A percentile compares a stretch with the other conserved stretches of the same genome.
Conservation (phyloP, 2,797 vertebrate species). For the Gymnocypris eckloni region DNA sequence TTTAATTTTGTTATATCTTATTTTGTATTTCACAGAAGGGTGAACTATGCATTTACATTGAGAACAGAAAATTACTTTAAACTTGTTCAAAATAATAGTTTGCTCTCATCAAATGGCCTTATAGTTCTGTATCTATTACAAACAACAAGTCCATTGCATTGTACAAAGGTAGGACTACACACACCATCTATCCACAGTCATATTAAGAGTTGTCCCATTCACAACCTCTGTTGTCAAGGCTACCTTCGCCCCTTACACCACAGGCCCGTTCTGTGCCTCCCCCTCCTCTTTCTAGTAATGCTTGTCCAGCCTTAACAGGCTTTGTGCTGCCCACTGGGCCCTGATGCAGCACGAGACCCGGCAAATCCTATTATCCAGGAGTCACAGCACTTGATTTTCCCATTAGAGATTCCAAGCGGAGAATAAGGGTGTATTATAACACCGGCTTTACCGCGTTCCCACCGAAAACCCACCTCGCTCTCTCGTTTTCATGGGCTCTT, state of each 20-base stretch:
- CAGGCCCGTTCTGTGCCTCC: conserved; percentile 18
- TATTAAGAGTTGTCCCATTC: conserved; percentile 44
- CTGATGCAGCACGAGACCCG: conserved; percentile 85
- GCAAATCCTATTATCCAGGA: conserved; percentile 89
- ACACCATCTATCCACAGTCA: conserved; percentile 31
- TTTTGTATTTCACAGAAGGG: neutral
- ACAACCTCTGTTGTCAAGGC: conserved; percentile 78
- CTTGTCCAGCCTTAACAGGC: conserved; percentile 89
- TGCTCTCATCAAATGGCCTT: neutral
- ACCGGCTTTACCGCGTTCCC: conserved; percentile 75
- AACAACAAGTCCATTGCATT: neutral
- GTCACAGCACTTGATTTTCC: conserved; percentile 86
- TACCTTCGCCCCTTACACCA: conserved; percentile 64
- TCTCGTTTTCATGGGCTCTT: conserved; percentile 48
- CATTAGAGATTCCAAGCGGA: conserved; percentile 83
- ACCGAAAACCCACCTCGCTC: conserved; percentile 61
- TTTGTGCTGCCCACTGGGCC: conserved; percentile 86
- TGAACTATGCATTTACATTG: neutral
- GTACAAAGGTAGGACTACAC: conserved; percentile 24
- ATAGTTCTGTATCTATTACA: neutral
- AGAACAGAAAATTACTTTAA: neutral
- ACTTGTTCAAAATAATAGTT: neutral
- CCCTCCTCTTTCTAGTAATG: conserved; percentile 70
- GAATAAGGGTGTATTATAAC: conserved; percentile 80
- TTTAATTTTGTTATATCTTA: neutral